Evolutionary conservation across 2,113 vertebrate genomes (phyloP).

Genomic region (Acinonyx jubatus): DNA sequence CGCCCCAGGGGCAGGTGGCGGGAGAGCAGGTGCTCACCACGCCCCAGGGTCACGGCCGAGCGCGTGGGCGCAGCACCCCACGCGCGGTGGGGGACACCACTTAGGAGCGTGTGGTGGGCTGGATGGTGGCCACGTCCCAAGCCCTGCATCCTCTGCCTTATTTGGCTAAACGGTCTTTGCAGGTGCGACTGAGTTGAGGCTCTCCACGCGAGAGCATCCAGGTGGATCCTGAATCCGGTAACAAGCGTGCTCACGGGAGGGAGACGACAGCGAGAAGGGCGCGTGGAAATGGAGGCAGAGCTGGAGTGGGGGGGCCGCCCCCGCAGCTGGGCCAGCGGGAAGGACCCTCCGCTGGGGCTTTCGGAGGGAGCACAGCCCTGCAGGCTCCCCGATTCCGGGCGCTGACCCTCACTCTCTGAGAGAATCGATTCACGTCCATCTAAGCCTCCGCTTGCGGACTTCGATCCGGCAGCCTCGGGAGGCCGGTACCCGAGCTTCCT

Average conservation of each 20-base stretch:
- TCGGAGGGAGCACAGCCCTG: fast-evolving
- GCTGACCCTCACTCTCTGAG: neutral
- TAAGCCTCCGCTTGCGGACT: fast-evolving
- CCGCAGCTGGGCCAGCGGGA: neutral
- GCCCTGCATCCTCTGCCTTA: too few relatives aligned
- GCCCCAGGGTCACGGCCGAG: fast-evolving
- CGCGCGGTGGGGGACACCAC: fast-evolving
- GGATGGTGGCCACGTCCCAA: too few relatives aligned
- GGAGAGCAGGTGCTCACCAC: fast-evolving
- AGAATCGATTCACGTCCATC: neutral
- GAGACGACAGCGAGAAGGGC: neutral
- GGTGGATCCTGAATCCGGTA: neutral
- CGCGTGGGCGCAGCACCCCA: neutral
- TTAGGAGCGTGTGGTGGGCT: fast-evolving
- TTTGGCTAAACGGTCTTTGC: neutral
- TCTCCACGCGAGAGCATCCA: neutral
- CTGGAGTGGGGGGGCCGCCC: neutral
- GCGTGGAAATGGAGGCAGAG: neutral
- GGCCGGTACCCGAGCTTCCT: fast-evolving
- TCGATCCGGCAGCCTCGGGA: too few relatives aligned
- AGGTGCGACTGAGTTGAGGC: neutral
- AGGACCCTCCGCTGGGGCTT: neutral
- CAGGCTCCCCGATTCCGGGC: fast-evolving
- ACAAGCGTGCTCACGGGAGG: neutral
- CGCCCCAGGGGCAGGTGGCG: too few relatives aligned